Evolutionary conservation across 2,888 invertebrate genomes (phyloP), one percentile per base, ranked within the genome.

Genomic region (Pollenia labialis): DNA sequence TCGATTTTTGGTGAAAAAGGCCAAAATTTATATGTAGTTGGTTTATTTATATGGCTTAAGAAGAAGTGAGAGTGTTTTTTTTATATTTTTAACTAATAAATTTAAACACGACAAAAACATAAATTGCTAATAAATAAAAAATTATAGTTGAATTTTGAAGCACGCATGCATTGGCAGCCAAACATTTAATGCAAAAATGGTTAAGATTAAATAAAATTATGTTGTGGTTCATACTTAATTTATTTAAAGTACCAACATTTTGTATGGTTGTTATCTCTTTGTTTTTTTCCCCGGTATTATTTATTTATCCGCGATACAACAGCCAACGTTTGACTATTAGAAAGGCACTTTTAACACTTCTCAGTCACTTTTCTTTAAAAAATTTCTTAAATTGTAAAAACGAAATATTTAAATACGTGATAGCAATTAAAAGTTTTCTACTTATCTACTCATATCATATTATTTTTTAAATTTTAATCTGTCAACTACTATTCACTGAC

Each of bases 11-110:
- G 77, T 72, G 62, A 77, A 84, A 76, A 83, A 42, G 7, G 40
- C 50, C 32, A 58, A 68, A 76, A 69, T 68, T 52, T n/a, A 23
- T 75, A n/a, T n/a, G n/a, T n/a, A 32, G 52, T 40, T 62, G 48
- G 7, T n/a, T 50, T 69, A 69, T 79, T 64, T 75, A 18, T 60
- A 75, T 80, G 66, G 58, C 42, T 71, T 69, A 69, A 68, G 64
- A 79, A 66, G 56, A 86, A 86, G 80, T 86, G 86, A 86, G 86
- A 86, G 86, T 80, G 86, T 80, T 85, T 66, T 52, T 80, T 50
- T 46, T 54, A 52, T 50, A 14, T 42, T 62, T 50, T 42, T 18
- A n/a, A 16, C 11, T 23, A 14, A 46, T n/a, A 16, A 18, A 46
- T 40, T 60, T 14, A 79, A 58, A 16, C 48, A 42, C 14, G 14